Percentiles rank a stretch among this genome's conserved stretches.
Evolutionary conservation across 2,113 vertebrate species (phyloP).

Genomic region (Cryptomyrus ogoouensis): DNA sequence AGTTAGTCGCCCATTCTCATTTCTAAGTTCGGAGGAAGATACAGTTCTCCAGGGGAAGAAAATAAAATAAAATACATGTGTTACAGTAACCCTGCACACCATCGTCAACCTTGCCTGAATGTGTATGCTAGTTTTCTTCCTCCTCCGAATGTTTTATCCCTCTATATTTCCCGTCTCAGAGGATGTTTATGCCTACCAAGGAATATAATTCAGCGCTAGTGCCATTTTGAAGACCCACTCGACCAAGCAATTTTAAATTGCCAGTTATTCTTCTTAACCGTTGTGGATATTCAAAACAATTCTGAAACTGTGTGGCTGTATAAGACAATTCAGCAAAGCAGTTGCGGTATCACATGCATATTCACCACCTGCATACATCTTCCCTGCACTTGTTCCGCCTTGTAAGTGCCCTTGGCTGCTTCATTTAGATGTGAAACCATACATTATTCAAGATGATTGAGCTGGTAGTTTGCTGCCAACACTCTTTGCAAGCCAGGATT

Average conservation of each 20-base stretch:
- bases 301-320: neutral
- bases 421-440: neutral
- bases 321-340: neutral
- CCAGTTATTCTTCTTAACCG: neutral
- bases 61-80: neutral
- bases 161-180: neutral
- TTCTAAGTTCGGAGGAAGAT: neutral
- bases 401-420: constrained; percentile 6
- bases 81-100: neutral
- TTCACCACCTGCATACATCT: neutral
- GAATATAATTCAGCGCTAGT: neutral
- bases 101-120: neutral
- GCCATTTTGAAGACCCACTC: neutral
- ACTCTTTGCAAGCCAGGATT: neutral
- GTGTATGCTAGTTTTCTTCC: neutral
- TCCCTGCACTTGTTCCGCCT: neutral
- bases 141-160: neutral
- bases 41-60: neutral
- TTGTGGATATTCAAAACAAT: neutral
- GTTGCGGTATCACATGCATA: neutral
- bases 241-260: neutral
- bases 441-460: constrained; percentile 4
- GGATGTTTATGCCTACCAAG: neutral
- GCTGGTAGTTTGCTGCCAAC: neutral
- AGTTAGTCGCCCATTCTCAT: neutral